These are phyloP conservation scores for Cyanistes caeruleus DNA, from an alignment of 2,113 vertebrate genomes.

Conservation along the genomic window DNA sequence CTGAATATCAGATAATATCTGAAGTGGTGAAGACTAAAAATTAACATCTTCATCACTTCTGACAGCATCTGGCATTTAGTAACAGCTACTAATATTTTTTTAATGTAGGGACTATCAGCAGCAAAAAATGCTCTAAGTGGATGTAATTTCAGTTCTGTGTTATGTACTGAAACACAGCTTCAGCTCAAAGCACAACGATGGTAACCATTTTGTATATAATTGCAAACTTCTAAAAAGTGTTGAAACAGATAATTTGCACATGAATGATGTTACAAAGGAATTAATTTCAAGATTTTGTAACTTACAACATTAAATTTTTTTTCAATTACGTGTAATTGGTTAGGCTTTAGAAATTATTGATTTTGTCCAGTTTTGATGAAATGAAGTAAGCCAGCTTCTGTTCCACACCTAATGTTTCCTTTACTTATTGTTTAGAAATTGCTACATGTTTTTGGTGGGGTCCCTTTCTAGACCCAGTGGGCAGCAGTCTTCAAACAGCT, in stretches of 20 bases:
- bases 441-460: neutral
- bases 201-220: neutral
- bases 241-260: conserved; percentile 8
- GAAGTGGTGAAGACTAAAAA: conserved; percentile 41
- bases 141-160: neutral
- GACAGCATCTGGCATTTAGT: conserved; percentile 46
- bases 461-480: neutral
- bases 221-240: neutral
- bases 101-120: neutral
- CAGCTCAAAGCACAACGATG: neutral
- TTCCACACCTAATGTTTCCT: neutral
- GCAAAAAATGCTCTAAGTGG: neutral
- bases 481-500: neutral
- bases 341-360: neutral
- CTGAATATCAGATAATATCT: conserved; percentile 47
- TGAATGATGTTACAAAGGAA: neutral
- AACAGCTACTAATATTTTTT: conserved; percentile 30
- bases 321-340: neutral
- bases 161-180: neutral
- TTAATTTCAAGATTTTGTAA: neutral
- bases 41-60: conserved; percentile 41
- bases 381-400: neutral
- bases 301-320: neutral
- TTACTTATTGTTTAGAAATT: neutral
- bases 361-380: conserved; percentile 7